Conservation (phyloP, 2,113 vertebrate species). For the Marmota monax region DNA sequence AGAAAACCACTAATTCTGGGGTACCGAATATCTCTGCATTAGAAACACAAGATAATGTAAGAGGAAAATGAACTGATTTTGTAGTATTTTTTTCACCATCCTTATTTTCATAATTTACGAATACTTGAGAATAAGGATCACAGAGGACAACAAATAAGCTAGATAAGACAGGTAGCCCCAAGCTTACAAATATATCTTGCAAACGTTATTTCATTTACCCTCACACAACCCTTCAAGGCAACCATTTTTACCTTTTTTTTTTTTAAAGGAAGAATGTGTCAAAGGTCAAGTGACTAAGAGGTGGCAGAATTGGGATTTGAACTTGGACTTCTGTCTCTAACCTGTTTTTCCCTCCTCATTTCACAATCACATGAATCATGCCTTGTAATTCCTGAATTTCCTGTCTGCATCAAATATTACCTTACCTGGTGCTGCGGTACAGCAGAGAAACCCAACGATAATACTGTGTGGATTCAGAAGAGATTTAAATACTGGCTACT, state of each 20-base stretch:
- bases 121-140: neutral
- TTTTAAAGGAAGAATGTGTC: neutral
- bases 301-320: neutral
- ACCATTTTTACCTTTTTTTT: neutral
- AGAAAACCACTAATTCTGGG: slow-evolving; percentile 36
- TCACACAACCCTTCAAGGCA: neutral
- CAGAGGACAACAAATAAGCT: neutral
- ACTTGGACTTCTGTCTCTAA: neutral
- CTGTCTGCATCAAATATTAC: neutral
- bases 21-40: neutral
- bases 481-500: neutral
- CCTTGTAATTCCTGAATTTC: slow-evolving; percentile 32
- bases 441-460: neutral
- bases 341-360: neutral
- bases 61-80: slow-evolving; percentile 8
- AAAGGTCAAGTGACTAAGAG: neutral
- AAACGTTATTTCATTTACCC: neutral
- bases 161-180: neutral
- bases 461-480: neutral
- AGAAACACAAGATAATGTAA: neutral
- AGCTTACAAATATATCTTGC: neutral
- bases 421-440: slow-evolving; percentile 1
- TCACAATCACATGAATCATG: neutral
- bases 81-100: neutral
- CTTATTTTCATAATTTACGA: slow-evolving; percentile 39